Evolutionary conservation across 2,113 vertebrate genomes (phyloP), one percentile per base, ranked within the genome.

Genomic region (Eidolon helvum): DNA sequence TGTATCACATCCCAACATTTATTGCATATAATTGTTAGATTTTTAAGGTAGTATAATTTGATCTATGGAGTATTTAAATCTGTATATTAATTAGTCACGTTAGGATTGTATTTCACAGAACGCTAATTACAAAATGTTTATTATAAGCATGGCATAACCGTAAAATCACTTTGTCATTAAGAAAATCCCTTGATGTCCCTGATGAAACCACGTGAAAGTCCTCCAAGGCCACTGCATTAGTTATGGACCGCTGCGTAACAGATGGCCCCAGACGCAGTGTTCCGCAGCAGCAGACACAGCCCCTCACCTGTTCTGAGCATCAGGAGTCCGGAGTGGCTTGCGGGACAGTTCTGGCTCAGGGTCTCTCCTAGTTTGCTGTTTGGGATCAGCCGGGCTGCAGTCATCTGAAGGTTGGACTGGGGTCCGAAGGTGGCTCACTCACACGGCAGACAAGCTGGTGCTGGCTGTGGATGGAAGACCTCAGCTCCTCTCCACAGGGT

Each of bases 1-100:
- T 48, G 19, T 74, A 12, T 92, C 16, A 40, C 59, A 30, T 63
- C 33, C 50, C 80, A 87, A 14, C 40, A 8, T 86, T 96, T 96
- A n/a, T 10, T 87, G 69, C 69, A 21, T 53, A 4, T 55, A 68
- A 35, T 40, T 97, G 74, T 74, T 78, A 82, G 61, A 14, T 75
- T 59, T 45, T 74, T 50, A 83, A 57, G 38, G 61, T n/a, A 11
- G 16, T 59, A 11, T 91, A 33, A 63, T 75, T 82, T 87, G 87
- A 68, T 78, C 57, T 83, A 1, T 40, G 63, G n/a, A 84, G 12
- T 78, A 19, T 61, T 92, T 75, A 55, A 7, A 15, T 53, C 77
- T 75, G 10, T 12, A 10, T 89, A 7, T 57, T 50, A 65, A 40
- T 88, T 35, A 77, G 18, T 10, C 1, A 30, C 43, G 19, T 48